Evolutionary conservation across 2,888 invertebrate species (phyloP).

Genomic region (Lasioglossum marginatum): DNA sequence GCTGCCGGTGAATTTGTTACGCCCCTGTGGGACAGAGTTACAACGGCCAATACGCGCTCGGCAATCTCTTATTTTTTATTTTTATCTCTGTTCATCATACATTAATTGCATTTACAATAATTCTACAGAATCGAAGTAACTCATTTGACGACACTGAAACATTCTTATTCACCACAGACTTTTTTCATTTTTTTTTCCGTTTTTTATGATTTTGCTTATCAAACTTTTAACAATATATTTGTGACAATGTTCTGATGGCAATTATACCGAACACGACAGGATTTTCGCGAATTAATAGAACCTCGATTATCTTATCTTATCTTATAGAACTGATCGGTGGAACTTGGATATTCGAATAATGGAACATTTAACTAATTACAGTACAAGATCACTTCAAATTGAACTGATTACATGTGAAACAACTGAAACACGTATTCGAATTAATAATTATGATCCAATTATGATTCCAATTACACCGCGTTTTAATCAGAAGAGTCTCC

Average conservation of each 20-base stretch:
- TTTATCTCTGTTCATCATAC: neutral
- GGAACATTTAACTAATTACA: no score
- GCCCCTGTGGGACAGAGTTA: neutral
- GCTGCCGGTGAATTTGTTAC: neutral
- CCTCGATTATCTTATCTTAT: no score
- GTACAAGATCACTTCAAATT: neutral
- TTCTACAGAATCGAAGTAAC: neutral
- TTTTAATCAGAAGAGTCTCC: neutral
- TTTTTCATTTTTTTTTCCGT: no score
- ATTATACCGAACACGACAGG: neutral
- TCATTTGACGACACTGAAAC: neutral
- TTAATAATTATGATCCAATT: neutral
- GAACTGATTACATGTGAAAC: neutral
- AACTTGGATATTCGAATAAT: no score
- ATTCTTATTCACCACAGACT: neutral
- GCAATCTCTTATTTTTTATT: neutral
- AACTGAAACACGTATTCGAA: no score
- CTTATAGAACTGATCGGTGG: no score
- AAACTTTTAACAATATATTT: neutral
- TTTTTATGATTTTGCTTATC: no score
- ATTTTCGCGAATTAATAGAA: neutral
- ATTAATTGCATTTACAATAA: neutral
- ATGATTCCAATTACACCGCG: neutral
- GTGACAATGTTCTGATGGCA: neutral
- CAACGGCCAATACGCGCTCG: neutral